phyloP scores from a whole-genome alignment of 2,113 vertebrate species.

The Callocephalon fimbriatum region DNA sequence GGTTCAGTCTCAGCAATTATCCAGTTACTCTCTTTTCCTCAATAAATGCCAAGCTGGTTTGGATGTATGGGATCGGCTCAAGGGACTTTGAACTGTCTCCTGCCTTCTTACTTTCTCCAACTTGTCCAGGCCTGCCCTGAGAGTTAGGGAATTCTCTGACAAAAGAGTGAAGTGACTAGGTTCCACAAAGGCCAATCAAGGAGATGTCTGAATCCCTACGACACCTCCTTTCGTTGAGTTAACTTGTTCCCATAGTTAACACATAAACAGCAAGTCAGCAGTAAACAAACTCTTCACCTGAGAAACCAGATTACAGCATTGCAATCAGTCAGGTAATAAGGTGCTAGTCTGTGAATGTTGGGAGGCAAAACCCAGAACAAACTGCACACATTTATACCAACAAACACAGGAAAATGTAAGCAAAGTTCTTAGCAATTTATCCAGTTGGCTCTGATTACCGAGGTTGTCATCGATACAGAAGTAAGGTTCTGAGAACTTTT shows the following conservation, averaged over 20 bases:
- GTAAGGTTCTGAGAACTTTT: neutral
- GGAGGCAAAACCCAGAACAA: neutral
- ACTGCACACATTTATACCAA: neutral
- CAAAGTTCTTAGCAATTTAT: neutral
- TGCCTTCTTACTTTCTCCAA: neutral
- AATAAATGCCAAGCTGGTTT: neutral
- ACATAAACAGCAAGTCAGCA: neutral
- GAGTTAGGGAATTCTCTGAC: neutral
- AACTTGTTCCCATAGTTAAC: neutral
- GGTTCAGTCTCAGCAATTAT: neutral
- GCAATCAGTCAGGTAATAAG: neutral
- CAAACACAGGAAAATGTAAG: neutral
- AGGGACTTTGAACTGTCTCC: neutral
- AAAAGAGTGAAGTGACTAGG: conserved; percentile 21
- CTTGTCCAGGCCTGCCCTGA: conserved; percentile 70
- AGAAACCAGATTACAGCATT: neutral
- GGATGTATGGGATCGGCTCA: neutral
- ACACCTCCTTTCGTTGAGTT: neutral
- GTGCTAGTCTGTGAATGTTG: neutral
- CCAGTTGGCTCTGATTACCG: neutral
- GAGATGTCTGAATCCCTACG: conserved; percentile 6
- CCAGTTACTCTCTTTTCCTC: neutral
- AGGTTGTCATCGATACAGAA: neutral
- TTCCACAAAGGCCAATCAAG: conserved; percentile 36
- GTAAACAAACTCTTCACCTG: conserved; percentile 27